Evolutionary conservation across 2,888 invertebrate species (phyloP).

Genomic region (Celastrina argiolus): DNA sequence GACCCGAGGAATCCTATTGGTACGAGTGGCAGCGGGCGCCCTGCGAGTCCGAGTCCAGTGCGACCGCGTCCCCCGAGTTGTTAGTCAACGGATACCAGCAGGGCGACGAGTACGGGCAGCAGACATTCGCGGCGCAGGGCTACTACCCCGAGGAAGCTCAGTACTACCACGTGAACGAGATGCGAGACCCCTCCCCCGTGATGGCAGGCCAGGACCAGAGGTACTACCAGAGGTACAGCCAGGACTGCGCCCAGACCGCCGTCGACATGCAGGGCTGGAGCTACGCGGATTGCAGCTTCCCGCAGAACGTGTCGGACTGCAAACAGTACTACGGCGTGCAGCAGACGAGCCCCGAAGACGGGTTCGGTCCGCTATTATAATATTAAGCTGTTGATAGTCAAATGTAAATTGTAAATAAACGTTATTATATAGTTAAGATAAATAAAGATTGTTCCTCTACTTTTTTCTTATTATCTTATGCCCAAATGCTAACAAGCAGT

Average conservation of each 20-base stretch:
- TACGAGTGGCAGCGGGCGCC: constrained; percentile 74
- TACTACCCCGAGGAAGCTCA: constrained; percentile 68
- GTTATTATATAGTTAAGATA: constrained; percentile 24
- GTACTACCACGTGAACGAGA: constrained; percentile 57
- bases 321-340: constrained; percentile 62
- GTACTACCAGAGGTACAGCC: constrained; percentile 55
- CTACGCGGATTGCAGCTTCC: constrained; percentile 60
- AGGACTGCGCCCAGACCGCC: constrained; percentile 56
- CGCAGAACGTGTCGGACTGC: constrained; percentile 51
- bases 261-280: constrained; percentile 60
- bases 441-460: constrained; percentile 28
- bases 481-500: too few species aligned
- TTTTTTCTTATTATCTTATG: constrained; percentile 12
- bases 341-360: constrained; percentile 53
- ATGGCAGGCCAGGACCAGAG: constrained; percentile 60
- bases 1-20: constrained; percentile 79
- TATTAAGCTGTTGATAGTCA: constrained; percentile 40
- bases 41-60: constrained; percentile 70
- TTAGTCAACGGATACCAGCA: constrained; percentile 62
- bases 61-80: constrained; percentile 77
- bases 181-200: constrained; percentile 52
- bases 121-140: constrained; percentile 53
- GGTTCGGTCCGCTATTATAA: constrained; percentile 62
- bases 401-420: constrained; percentile 33
- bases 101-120: constrained; percentile 61